Base-by-base conservation (phyloP, 2,113 vertebrate species). In the Entomyzon cyanotis region DNA sequence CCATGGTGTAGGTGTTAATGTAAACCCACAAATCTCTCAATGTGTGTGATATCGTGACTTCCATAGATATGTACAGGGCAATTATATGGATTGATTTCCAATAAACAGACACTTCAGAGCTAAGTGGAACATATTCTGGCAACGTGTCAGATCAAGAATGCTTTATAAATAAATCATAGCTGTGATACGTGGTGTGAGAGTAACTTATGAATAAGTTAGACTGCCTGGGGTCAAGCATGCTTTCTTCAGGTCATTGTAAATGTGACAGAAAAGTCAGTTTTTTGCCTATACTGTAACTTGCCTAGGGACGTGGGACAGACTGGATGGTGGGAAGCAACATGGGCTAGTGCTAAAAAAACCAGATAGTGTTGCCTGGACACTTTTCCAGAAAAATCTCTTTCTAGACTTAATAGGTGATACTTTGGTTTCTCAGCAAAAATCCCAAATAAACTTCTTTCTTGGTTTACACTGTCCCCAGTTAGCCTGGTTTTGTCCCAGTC, bases 81-180 rank as follows among this genome's bases (percentile, higher is more conserved):
- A 64, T 86, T 87, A 42, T 7, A 71, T 15, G 19, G 62, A 95
- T 87, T 68, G 91, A 95, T 93, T 95, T 91, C 73, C 80, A 78
- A 73, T 94, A 85, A 94, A 73, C 31, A 60, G 53, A 42, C 5
- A 4, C 77, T 95, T 79, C 30, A 73, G 84, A 84, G 74, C n/a
- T 53, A 91, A 82, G 65, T 84, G 35, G 53, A 89, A 94, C 21
- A 14, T 79, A 49, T 50, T 76, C 79, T 79, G n/a, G 41, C 73
- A 87, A 30, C 11, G 2, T 37, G 28, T 64, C 46, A 50, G 58
- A 84, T 82, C 35, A 85, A 92, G 70, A 85, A 56, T 28, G 8
- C 37, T 83, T 89, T 73, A 65, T 93, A 59, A 94, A 87, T 93
- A 85, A 91, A 63, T 94, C 35, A 85, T 50, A 74, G 55, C 46